Evolutionary conservation across 2,113 vertebrate species (phyloP), one percentile per base, ranked within the genome.

Genomic region (Chaetorhynchus papuensis): DNA sequence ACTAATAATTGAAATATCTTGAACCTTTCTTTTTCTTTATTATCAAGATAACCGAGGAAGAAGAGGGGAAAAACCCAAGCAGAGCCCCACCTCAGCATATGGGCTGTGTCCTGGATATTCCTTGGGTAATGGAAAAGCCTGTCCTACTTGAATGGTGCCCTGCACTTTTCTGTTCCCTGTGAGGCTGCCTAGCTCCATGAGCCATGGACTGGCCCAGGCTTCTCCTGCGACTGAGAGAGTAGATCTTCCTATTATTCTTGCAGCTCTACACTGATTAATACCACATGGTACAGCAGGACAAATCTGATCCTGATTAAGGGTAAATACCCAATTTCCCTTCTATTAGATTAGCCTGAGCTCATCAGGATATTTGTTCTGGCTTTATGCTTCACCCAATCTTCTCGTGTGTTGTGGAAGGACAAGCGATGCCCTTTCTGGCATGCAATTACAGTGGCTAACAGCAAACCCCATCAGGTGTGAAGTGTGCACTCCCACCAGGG

Each of bases 371-470:
- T 95, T 87, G 31, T 57, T 53, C 28, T 33, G 54, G 53, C 41
- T 94, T 69, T 16, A 50, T 81, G 45, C 37, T 83, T 74, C 80
- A 39, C 35, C 15, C 3, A 8, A 1, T 63, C 37, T 87, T 56
- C 41, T 49, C 50, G 37, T 0, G 1, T 19, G 24, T 7, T 69
- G 37, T 21, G 33, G 45, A 89, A 83, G 37, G 54, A 86, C n/a
- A 44, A 72, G 45, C 0, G 0, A 44, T 61, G 22, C 5, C 52
- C 72, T 53, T 81, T 63, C 64, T 87, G 49, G 6, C 0, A 0
- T 39, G 45, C 72, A 54, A 15, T 59, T 64, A 33, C 37, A 28
- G 9, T 0, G 17, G 22, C 24, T 57, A 45, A 37, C 45, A 84
- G 42, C 69, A 90, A 78, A 75, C 30, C 28, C 35, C 0, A 0